phyloP scores from a whole-genome alignment of 2,113 vertebrate genomes.

The Trematomus loennbergii region DNA sequence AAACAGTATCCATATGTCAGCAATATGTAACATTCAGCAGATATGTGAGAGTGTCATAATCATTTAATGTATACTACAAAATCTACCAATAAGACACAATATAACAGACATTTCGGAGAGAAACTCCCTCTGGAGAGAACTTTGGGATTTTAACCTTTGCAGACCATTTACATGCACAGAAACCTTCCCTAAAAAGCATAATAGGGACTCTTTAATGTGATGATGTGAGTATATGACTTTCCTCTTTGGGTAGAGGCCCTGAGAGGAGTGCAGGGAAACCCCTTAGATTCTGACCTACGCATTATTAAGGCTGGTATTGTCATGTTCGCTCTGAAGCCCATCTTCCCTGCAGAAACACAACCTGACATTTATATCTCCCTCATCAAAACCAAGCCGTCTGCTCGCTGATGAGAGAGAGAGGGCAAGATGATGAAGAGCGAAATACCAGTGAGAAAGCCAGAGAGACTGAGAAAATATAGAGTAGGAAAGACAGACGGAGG shows the following conservation, averaged over 20 bases:
- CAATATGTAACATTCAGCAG: no score
- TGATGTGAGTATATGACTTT: slow-evolving; percentile 15
- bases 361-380: slow-evolving; percentile 70
- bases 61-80: no score
- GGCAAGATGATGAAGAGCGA: background rate
- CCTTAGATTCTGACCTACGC: slow-evolving; percentile 51
- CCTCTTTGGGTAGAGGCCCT: background rate
- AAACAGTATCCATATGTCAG: no score
- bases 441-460: background rate
- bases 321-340: slow-evolving; percentile 50
- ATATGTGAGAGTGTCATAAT: no score
- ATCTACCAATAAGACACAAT: no score
- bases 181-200: no score
- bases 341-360: slow-evolving; percentile 44
- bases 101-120: no score
- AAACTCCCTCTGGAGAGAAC: no score
- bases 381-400: slow-evolving; percentile 58
- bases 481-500: background rate
- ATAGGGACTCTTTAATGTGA: background rate
- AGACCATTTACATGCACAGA: no score
- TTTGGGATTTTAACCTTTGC: no score
- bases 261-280: slow-evolving; percentile 31
- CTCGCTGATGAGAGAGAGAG: slow-evolving; percentile 37
- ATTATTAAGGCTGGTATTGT: slow-evolving; percentile 50
- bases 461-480: slow-evolving; percentile 8